Conservation (phyloP, 1,140 invertebrate genomes). For the Aphis gossypii region DNA sequence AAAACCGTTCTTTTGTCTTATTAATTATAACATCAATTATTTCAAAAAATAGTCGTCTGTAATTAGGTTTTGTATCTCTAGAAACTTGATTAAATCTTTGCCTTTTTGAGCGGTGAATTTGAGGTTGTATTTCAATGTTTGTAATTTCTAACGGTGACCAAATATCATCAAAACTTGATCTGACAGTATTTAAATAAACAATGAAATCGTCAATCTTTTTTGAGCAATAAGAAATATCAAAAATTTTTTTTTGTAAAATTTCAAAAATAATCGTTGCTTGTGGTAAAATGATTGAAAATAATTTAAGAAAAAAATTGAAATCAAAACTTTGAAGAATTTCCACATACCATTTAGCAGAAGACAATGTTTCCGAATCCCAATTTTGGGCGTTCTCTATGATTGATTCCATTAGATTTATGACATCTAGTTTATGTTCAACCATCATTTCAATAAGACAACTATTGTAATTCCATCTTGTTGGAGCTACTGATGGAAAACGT, state of each 20-base stretch:
- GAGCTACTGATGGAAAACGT: slow-evolving; percentile 56
- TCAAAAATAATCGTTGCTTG: slow-evolving; percentile 56
- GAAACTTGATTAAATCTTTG: slow-evolving; percentile 15
- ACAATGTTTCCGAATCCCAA: slow-evolving; percentile 55
- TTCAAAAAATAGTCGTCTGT: slow-evolving; percentile 33
- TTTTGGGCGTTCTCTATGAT: slow-evolving; percentile 51
- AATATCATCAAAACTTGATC: slow-evolving; percentile 49
- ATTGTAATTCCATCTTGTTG: slow-evolving; percentile 59
- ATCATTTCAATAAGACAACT: slow-evolving; percentile 47
- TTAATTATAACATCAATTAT: slow-evolving; percentile 44
- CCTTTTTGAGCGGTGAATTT: slow-evolving; percentile 34
- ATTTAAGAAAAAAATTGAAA: slow-evolving; percentile 56
- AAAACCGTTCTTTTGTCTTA: slow-evolving; percentile 37
- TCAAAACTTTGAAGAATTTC: slow-evolving; percentile 40
- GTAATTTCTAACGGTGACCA: slow-evolving; percentile 42
- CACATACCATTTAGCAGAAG: slow-evolving; percentile 41
- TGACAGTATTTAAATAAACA: slow-evolving; percentile 36
- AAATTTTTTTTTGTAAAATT: slow-evolving; percentile 53
- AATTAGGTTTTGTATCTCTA: slow-evolving; percentile 17
- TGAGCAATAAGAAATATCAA: slow-evolving; percentile 51
- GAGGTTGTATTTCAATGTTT: slow-evolving; percentile 29
- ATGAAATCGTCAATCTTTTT: slow-evolving; percentile 52
- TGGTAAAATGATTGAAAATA: slow-evolving; percentile 55
- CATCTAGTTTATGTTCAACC: slow-evolving; percentile 37
- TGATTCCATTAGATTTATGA: slow-evolving; percentile 39